Conservation (phyloP, 2,113 vertebrate species). For the Pteruthius melanotis region DNA sequence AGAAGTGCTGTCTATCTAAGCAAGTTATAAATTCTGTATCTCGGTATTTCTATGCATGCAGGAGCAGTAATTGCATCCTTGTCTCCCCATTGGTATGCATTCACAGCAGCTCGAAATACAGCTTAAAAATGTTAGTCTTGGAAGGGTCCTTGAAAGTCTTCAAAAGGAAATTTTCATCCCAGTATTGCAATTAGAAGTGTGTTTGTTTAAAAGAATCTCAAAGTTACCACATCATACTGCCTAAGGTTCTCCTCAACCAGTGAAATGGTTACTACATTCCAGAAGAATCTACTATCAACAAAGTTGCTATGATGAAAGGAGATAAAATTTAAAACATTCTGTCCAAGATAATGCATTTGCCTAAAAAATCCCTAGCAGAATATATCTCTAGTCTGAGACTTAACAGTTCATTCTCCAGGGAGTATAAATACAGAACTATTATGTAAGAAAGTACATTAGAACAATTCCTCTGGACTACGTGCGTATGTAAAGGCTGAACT, state of each 20-base stretch:
- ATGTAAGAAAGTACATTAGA: constrained; percentile 21
- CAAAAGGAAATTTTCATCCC: not conserved
- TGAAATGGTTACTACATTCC: not conserved
- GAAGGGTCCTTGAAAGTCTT: not conserved
- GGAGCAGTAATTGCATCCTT: not conserved
- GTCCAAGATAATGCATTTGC: not conserved
- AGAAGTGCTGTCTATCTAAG: not conserved
- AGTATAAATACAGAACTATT: constrained; percentile 22
- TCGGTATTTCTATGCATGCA: not conserved
- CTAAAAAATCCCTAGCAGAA: not conserved
- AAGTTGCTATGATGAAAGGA: not conserved
- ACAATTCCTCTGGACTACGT: constrained; percentile 20
- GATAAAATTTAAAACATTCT: not conserved
- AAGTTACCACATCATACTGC: not conserved
- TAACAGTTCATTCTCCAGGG: constrained; percentile 2
- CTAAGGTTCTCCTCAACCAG: not conserved
- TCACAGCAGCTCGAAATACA: not conserved
- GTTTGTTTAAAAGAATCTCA: not conserved
- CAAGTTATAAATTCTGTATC: not conserved
- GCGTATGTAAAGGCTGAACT: not conserved
- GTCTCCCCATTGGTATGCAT: not conserved
- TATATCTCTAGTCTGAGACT: not conserved
- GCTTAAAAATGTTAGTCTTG: not conserved
- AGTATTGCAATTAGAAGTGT: not conserved
- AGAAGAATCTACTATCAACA: not conserved